Base-by-base conservation (phyloP, 2,888 invertebrate genomes). In the Drosophila melanosoma region DNA sequence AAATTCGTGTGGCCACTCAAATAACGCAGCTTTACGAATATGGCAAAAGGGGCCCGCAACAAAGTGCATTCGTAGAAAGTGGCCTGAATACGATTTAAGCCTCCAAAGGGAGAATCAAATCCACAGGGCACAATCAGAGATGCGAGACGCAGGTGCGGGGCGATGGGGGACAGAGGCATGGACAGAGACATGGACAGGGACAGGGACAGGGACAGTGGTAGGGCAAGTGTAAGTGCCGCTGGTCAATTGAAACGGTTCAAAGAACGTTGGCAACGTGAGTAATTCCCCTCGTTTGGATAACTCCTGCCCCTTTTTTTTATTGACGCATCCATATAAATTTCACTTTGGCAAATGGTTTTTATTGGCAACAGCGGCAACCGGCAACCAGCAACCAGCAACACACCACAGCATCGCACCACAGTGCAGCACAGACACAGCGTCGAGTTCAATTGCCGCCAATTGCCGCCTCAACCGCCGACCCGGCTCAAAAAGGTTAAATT, bases 191-290 rank as follows among this genome's bases (percentile, higher is more conserved):
- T 23, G 23, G 12, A n/a, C 20, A n/a, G 17, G 23, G 3, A 23
- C 33, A 15, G 40, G 26, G 20, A n/a, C 23, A n/a, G 26, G 17
- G 17, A 20, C n/a, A 17, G 26, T 20, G 12, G 12, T 12, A 26
- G 56, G 29, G 26, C 17, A 36, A 60, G 54, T 49, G 49, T 29
- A 15, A 26, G 10, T 26, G 76, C 76, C 71, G 71, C 63, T 59
- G 83, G 89, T 87, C 89, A 85, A 87, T 82, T 89, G 83, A 87
- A 89, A 87, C 80, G 89, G 85, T 82, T 89, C 87, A 85, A 87
- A 89, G 87, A 71, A 62, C 75, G 64, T 64, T 74, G 74, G 82
- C 71, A 59, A n/a, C 38, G 36, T 63, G 74, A 77, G 74, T 63
- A 66, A 71, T 76, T 73, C 59, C 60, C 62, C 77, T 57, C 80